phyloP scores from a whole-genome alignment of 2,797 vertebrate genomes.

The Platyrinchus mystaceus region DNA sequence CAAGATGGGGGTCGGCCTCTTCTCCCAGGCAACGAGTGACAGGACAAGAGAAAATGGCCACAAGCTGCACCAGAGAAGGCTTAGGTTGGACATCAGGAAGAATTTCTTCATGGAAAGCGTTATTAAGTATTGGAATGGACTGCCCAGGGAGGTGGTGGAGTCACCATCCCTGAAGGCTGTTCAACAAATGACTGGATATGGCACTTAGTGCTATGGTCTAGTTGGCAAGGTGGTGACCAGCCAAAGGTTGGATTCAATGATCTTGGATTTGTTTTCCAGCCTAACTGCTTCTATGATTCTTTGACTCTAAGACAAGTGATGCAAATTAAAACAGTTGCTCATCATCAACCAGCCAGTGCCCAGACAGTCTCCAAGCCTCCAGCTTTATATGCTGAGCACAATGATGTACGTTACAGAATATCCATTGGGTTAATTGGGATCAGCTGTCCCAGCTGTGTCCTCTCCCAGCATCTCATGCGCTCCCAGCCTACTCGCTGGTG shows the following conservation, averaged over 20 bases:
- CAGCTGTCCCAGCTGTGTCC: neutral
- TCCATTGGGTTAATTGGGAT: neutral
- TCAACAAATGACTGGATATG: neutral
- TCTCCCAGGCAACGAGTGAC: neutral
- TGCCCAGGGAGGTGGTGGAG: neutral
- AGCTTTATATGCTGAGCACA: neutral
- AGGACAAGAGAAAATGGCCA: neutral
- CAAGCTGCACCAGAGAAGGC: neutral
- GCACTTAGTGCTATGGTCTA: neutral
- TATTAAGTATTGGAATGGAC: neutral
- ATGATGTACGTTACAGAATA: neutral
- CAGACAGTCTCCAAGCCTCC: neutral
- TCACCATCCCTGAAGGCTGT: neutral
- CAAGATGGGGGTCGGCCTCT: accelerated
- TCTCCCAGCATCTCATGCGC: neutral
- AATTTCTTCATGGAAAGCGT: neutral
- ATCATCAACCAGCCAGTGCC: neutral
- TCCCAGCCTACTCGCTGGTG: neutral
- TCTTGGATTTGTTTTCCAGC: neutral
- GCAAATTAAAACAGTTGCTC: neutral
- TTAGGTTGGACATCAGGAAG: neutral
- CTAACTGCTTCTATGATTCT: neutral
- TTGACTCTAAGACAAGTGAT: neutral
- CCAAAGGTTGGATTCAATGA: neutral
- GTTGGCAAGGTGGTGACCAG: neutral